phyloP scores from a whole-genome alignment of 2,113 vertebrate genomes.

The Archocentrus centrarchus region DNA sequence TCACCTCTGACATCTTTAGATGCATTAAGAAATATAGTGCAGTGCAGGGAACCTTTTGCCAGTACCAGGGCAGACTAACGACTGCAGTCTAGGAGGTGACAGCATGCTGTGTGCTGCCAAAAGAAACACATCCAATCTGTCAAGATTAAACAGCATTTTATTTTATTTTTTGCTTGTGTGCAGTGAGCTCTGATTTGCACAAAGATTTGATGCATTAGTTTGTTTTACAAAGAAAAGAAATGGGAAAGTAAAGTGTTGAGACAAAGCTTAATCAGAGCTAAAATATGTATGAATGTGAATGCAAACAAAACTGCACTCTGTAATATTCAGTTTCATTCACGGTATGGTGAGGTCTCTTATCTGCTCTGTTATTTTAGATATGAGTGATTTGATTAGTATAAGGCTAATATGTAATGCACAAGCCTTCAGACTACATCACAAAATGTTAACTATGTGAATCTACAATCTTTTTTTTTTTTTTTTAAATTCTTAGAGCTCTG shows the following conservation, averaged over 20 bases:
- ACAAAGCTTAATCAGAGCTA: neutral
- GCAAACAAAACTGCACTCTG: neutral
- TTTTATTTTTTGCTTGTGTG: neutral
- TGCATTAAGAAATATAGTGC: slow-evolving; percentile 12
- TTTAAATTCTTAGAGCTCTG: neutral
- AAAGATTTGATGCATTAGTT: slow-evolving; percentile 3
- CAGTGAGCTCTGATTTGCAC: slow-evolving; percentile 1
- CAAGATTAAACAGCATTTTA: neutral
- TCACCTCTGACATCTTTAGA: slow-evolving; percentile 19
- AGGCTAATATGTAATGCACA: neutral
- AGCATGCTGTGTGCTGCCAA: slow-evolving; percentile 48
- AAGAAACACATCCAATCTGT: slow-evolving; percentile 47
- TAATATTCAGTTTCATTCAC: neutral
- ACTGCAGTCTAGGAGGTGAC: slow-evolving; percentile 43
- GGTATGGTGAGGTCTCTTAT: neutral
- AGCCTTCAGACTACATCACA: neutral
- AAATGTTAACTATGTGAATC: neutral
- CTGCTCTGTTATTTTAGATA: neutral
- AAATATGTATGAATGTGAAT: slow-evolving; percentile 12
- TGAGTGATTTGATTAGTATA: neutral
- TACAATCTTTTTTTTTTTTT: neutral
- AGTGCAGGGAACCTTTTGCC: slow-evolving; percentile 19
- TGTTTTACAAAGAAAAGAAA: neutral
- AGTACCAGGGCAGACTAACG: slow-evolving; percentile 34
- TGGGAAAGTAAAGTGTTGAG: neutral